Base-by-base conservation (phyloP, 2,113 vertebrate species). In the Psophia crepitans region DNA sequence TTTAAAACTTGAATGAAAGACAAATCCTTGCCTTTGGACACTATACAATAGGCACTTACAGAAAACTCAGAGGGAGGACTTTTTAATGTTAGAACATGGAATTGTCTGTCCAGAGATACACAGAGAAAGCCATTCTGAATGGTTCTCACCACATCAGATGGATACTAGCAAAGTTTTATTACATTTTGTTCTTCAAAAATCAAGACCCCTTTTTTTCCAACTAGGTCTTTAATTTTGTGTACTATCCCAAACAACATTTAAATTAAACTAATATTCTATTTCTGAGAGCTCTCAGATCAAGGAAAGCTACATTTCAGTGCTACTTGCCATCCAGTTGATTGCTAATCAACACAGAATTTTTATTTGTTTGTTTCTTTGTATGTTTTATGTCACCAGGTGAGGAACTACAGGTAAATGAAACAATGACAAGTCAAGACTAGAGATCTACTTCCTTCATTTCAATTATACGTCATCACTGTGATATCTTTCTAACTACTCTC, bases 1-100 rank as follows among this genome's bases (percentile, higher is more conserved):
- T 86, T 87, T 92, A 80, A 93, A 95, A 93, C 11, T 21, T 87
- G 65, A 84, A 32, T 76, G 88, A 92, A 86, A 93, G 65, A 73
- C 16, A 78, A 84, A 43, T 12, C 7, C 20, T 81, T 84, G 24
- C 43, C 48, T 86, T 81, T 88, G 84, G 64, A 24, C 71, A 74
- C 8, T 54, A 8, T 23, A 74, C 51, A 93, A 48, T 48, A 78
- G 64, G 12, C 75, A 35, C 33, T 90, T 66, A 77, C 14, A 64
- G 64, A 86, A 60, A 70, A 92, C 43, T 73, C 37, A 63, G 51
- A 90, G 5, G 16, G 89, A 71, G 79, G 76, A 87, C 37, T 90
- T 92, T 94, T 71, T 43, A 75, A 44, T 69, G 33, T 48, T 92
- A 71, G 90, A 86, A 75, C 8, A 28, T 75, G 30, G 82, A 84